Conservation (phyloP, 2,797 vertebrate genomes). For the Centroberyx gerrardi region DNA sequence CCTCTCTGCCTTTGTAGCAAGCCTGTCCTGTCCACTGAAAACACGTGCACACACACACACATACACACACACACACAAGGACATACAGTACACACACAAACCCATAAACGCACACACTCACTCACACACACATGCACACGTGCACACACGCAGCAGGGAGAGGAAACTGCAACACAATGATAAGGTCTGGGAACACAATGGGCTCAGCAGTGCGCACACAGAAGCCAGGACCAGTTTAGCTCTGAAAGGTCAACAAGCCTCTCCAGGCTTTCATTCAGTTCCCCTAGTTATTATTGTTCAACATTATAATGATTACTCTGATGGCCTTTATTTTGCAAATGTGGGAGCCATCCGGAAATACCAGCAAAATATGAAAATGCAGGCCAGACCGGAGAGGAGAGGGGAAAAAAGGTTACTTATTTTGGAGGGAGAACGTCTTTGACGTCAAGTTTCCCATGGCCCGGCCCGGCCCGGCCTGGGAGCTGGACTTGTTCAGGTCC, state of each 20-base stretch:
- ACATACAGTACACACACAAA: conserved; percentile 31
- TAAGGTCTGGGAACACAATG: conserved; percentile 88
- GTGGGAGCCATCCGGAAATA: conserved; percentile 85
- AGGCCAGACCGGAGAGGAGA: conserved; percentile 59
- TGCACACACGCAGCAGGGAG: conserved; percentile 69
- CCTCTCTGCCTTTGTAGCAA: conserved; percentile 49
- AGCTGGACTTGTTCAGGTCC: conserved; percentile 40
- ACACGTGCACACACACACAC: conserved; percentile 31
- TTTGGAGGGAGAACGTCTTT: conserved; percentile 69
- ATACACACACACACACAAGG: conserved; percentile 43
- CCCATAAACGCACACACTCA: conserved; percentile 32
- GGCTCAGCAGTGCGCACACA: conserved; percentile 82
- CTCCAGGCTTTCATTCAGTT: conserved; percentile 81
- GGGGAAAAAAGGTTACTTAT: conserved; percentile 67
- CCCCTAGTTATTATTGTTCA: conserved; percentile 83
- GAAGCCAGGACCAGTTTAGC: conserved; percentile 87
- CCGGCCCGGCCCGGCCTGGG: conserved; percentile 42
- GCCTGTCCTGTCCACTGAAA: conserved; percentile 31
- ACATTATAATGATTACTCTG: conserved; percentile 80
- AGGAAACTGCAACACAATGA: conserved; percentile 90
- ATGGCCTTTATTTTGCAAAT: conserved; percentile 86
- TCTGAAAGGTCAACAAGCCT: conserved; percentile 86
- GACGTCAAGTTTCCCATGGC: conserved; percentile 77
- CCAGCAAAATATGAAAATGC: conserved; percentile 83
- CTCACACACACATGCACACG: conserved; percentile 59